These are phyloP conservation scores for Sebastes wilsoni DNA, from an alignment of 2,797 vertebrate genomes.

Conservation along the genomic window DNA sequence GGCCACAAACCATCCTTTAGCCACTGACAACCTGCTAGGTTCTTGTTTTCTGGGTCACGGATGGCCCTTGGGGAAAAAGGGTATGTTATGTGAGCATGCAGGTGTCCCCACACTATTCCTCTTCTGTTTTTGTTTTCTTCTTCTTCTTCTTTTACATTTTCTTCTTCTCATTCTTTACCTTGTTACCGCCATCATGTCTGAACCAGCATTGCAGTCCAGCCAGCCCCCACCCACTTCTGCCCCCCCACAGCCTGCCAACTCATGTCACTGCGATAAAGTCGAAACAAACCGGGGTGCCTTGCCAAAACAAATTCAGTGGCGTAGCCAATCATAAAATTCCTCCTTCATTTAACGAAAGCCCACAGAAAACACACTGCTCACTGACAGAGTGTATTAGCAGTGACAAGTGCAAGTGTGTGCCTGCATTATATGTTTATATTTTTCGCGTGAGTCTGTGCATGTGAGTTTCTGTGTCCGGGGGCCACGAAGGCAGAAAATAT, in stretches of 20 bases:
- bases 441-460: conserved; percentile 16
- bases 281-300: background rate
- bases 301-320: conserved; percentile 51
- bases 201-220: background rate
- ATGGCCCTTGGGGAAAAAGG: background rate
- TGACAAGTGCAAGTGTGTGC: conserved; percentile 35
- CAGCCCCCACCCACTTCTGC: background rate
- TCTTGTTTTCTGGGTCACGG: conserved; percentile 39
- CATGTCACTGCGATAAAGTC: conserved; percentile 28
- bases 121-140: background rate
- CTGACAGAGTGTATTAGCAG: conserved; percentile 43
- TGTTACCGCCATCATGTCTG: conserved; percentile 8
- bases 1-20: conserved; percentile 35
- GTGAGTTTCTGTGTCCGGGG: conserved; percentile 19
- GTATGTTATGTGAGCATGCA: background rate
- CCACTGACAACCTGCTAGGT: conserved; percentile 31
- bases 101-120: background rate
- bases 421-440: conserved; percentile 33
- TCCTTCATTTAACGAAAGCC: conserved; percentile 24
- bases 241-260: conserved; percentile 26
- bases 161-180: background rate
- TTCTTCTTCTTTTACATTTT: background rate
- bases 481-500: conserved; percentile 41
- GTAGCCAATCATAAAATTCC: conserved; percentile 36
- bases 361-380: conserved; percentile 15